Conservation (phyloP, 1,140 invertebrate genomes). For the Catajapyx aquilonaris region DNA sequence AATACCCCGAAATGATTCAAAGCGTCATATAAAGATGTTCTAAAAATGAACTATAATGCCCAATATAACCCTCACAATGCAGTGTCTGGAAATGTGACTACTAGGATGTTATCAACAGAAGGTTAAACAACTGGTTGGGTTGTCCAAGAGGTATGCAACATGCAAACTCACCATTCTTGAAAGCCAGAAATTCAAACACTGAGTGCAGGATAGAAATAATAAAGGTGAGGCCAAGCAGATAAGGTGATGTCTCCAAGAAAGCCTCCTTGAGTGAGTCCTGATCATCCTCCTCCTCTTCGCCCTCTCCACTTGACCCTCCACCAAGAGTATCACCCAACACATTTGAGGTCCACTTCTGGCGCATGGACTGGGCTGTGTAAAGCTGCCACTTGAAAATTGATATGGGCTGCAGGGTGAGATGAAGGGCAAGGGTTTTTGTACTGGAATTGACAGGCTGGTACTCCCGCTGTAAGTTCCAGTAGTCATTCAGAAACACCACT, state of each 20-base stretch:
- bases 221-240: constrained; percentile 78
- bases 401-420: constrained; percentile 79
- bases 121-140: no score
- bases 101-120: no score
- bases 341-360: constrained; percentile 42
- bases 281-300: constrained; percentile 65
- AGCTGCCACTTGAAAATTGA: constrained; percentile 96
- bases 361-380: constrained; percentile 79
- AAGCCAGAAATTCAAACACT: constrained; percentile 94
- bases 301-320: constrained; percentile 18
- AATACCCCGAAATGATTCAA: no score
- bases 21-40: no score
- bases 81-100: no score
- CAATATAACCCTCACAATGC: no score
- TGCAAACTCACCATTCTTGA: constrained; percentile 87
- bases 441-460: constrained; percentile 87
- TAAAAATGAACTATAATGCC: no score
- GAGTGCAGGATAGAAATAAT: constrained; percentile 88
- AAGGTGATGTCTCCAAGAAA: constrained; percentile 90
- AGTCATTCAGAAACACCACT: constrained; percentile 89
- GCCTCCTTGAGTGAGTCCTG: constrained; percentile 96
- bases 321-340: constrained; percentile 32
- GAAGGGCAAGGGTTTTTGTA: constrained; percentile 35
- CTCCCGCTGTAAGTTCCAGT: constrained; percentile 94
- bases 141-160: no score